Base-by-base conservation (phyloP, 2,888 invertebrate genomes). In the Cheilosia variabilis region DNA sequence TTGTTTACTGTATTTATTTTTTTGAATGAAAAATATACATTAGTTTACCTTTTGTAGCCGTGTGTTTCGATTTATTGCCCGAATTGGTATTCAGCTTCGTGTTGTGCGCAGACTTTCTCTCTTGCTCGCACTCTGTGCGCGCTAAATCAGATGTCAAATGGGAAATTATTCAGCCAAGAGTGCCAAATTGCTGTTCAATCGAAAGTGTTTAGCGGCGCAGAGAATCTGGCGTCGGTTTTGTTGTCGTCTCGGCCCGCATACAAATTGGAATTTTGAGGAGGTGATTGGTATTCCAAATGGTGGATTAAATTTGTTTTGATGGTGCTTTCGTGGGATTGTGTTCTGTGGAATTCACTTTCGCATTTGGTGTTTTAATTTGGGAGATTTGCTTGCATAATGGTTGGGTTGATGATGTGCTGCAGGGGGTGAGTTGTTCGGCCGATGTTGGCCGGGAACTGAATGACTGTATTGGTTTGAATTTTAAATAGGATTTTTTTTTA, bases 1-100 rank as follows among this genome's bases (percentile, higher is more conserved):
- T 69, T 75, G 58, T 69, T 68, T 65, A 71, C 41, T 84, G 80
- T 84, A 84, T 80, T 80, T 84, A 84, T 80, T 79, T 63, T 76
- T 81, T 68, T 43, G 41, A 58, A 73, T 47, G 47, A 63, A 69
- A 75, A 68, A 68, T 37, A 22, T 53, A 58, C 60, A 13, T 60
- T 34, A 69, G 47, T 57, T 68, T 68, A 34, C 43, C 57, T 53
- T 65, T 57, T 55, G 31, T 62, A 22, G 34, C 65, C 52, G 5
- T 53, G 6, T 27, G 24, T 43, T 3, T 24, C 52, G 9, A 22
- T 17, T 63, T n/a, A 22, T 60, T 57, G 9, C 24, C 31, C 17
- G 53, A 62, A 69, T 84, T 84, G n/a, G 75, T 80, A 84, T 84
- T 80, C 84, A 71, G 55, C 22, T 1, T 27, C 27, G 22, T 22